Percentiles rank a stretch among this genome's conserved stretches.
Evolutionary conservation across 2,797 vertebrate genomes (phyloP).

Genomic region (Glyptemys insculpta): DNA sequence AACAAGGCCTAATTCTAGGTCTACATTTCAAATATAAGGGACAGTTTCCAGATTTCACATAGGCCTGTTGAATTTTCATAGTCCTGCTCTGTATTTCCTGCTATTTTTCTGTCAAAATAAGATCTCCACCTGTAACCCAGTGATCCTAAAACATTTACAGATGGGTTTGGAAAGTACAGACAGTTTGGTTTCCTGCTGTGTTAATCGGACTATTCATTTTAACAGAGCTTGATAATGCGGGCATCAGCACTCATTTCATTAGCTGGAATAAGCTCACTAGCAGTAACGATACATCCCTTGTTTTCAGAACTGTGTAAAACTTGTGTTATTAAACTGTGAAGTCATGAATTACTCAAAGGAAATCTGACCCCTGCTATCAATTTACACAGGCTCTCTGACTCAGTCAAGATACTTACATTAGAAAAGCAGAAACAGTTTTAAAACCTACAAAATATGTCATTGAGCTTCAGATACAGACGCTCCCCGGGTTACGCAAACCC

Average conservation of each 20-base stretch:
- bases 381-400: slow-evolving; percentile 26
- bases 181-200: neutral
- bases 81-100: neutral
- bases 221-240: neutral
- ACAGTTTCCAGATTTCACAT: slow-evolving; percentile 15
- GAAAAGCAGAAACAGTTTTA: neutral
- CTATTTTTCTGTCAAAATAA: neutral
- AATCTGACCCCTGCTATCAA: slow-evolving; percentile 31
- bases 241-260: slow-evolving; percentile 23
- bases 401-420: neutral
- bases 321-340: slow-evolving; percentile 40
- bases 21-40: neutral
- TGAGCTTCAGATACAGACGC: neutral
- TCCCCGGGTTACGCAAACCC: too few species aligned
- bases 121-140: neutral
- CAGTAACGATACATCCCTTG: slow-evolving; percentile 37
- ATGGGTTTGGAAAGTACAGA: neutral
- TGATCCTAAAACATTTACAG: slow-evolving; percentile 21
- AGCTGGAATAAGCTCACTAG: slow-evolving; percentile 17
- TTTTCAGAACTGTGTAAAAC: slow-evolving; percentile 23
- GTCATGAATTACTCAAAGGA: slow-evolving; percentile 16
- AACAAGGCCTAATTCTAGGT: neutral
- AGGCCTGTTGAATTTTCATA: neutral
- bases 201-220: neutral
- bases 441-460: neutral